Evolutionary conservation across 2,888 invertebrate genomes (phyloP), one percentile per base, ranked within the genome.

Genomic region (Lycocerus yunnanus): DNA sequence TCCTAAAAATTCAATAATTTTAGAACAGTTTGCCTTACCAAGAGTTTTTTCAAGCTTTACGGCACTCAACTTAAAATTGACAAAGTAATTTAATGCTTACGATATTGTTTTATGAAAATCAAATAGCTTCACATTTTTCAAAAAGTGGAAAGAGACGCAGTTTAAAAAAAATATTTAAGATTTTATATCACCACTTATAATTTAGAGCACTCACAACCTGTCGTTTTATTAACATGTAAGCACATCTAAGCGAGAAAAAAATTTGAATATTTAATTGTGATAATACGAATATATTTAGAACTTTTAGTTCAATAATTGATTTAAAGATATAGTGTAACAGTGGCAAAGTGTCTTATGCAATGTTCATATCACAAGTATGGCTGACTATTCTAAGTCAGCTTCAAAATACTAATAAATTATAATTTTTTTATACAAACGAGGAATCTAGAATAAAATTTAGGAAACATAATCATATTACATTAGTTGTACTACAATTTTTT

Each of bases 361-460:
- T 65, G 72, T 75, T 75, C 75, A 75, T 75, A 75, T 75, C 75
- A 75, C 75, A 75, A 75, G 70, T 73, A 75, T 74, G 71, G 71
- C 74, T 65, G 71, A 75, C 69, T 67, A 27, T 20, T 14, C 72
- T 75, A 72, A 14, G 58, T 75, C 72, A 72, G 72, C 72, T 75
- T 69, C 72, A 67, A 75, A 74, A 68, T 68, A 16, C 66, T 66
- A 66, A 27, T 21, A 63, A 61, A 63, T 63, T 63, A 63, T 63
- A 63, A 13, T n/a, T 63, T 63, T 63, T 63, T 63, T n/a, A 63
- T 63, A 63, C 13, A n/a, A 43, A 15, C 66, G 21, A 66, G 27
- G 21, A n/a, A 63, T 18, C 10, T 63, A 10, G 18, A 63, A 63
- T 63, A 63, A 20, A 63, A 63, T 63, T 63, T 43, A 43, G 16